Percentiles rank a stretch among this genome's conserved stretches.
phyloP scores from a whole-genome alignment of 2,888 invertebrate species.

The Bugula neritina region DNA sequence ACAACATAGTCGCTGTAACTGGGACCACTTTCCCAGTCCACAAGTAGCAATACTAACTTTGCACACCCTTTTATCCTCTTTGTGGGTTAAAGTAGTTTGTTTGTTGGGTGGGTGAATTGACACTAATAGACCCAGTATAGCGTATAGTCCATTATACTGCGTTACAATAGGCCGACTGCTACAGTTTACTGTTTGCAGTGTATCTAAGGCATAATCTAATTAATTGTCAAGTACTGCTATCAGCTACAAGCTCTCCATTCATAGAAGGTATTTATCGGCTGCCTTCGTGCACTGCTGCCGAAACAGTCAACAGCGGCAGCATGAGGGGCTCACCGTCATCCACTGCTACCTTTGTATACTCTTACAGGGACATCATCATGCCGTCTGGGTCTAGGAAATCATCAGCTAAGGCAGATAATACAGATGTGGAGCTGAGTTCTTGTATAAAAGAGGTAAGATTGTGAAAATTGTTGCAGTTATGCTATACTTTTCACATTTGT shows the following conservation, averaged over 20 bases:
- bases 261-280: no score
- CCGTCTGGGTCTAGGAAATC: slow-evolving; percentile 1
- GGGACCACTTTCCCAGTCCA: no score
- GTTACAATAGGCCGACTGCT: no score
- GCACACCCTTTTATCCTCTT: background rate
- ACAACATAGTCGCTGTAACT: no score
- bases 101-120: background rate
- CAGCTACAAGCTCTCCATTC: background rate
- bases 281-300: no score
- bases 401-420: background rate
- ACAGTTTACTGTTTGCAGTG: background rate
- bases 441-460: slow-evolving; percentile 51
- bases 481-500: no score
- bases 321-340: background rate
- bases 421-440: slow-evolving; percentile 51
- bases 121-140: no score
- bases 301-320: background rate
- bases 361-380: slow-evolving; percentile 2
- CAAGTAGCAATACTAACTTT: background rate
- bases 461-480: background rate
- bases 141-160: no score
- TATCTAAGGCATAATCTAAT: background rate
- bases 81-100: background rate
- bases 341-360: background rate
- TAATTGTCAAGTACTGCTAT: background rate